Conservation (phyloP, 2,797 vertebrate species). For the Heterohyrax brucei region DNA sequence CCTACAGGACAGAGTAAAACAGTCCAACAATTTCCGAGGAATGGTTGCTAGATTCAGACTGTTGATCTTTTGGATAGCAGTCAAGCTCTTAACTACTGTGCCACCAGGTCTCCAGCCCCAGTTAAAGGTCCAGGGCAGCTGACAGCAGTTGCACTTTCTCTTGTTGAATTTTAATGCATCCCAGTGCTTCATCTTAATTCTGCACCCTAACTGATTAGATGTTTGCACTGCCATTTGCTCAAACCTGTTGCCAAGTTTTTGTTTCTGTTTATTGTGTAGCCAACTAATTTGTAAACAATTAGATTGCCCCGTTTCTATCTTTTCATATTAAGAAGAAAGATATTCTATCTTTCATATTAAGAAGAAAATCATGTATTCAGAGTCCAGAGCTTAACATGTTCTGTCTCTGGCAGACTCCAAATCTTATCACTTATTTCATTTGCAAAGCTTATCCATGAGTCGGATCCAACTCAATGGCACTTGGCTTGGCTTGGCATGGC, state of each 20-base stretch:
- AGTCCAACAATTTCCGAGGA: too few relatives aligned
- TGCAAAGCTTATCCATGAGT: conserved; percentile 16
- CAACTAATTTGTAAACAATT: conserved; percentile 51
- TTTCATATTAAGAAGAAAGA: not conserved
- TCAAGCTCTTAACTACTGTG: too few relatives aligned
- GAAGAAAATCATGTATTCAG: conserved; percentile 24
- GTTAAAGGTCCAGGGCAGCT: not conserved
- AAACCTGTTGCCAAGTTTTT: not conserved
- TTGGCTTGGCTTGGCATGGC: too few relatives aligned
- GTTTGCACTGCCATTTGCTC: not conserved
- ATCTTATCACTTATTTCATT: not conserved
- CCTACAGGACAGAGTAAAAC: too few relatives aligned
- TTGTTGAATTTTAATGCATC: not conserved
- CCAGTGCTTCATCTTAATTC: not conserved
- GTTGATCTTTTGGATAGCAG: too few relatives aligned
- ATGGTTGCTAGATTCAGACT: too few relatives aligned
- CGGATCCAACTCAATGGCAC: too few relatives aligned
- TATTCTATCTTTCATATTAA: not conserved
- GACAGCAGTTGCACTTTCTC: conserved; percentile 23
- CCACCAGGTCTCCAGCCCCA: not conserved
- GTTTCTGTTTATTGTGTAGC: not conserved
- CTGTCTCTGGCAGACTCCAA: not conserved
- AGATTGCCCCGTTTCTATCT: not conserved
- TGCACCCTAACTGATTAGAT: not conserved
- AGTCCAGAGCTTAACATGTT: conserved; percentile 31